Conservation (phyloP, 2,888 invertebrate species). For the Chirona hameri region DNA sequence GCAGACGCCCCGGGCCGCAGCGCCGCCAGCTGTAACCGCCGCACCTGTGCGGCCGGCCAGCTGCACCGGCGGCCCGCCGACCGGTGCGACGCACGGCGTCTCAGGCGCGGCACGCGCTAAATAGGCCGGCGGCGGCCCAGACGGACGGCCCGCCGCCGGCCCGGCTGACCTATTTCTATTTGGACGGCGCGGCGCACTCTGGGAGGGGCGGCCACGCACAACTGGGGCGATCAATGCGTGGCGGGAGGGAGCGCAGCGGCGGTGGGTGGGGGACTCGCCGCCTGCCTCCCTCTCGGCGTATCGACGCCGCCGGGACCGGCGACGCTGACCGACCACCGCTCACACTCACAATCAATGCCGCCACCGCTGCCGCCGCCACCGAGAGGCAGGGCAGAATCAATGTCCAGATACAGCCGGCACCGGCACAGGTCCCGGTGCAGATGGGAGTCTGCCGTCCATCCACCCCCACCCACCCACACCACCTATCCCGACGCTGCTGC, state of each 20-base stretch:
- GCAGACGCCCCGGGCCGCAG: not conserved
- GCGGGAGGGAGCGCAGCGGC: not conserved
- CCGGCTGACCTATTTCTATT: not conserved
- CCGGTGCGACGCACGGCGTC: not conserved
- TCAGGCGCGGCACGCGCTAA: not conserved
- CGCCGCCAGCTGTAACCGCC: not conserved
- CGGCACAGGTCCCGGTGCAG: too few species aligned
- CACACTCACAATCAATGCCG: not conserved
- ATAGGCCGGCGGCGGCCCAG: not conserved
- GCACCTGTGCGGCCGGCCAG: not conserved
- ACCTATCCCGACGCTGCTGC: too few species aligned
- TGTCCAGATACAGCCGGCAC: too few species aligned
- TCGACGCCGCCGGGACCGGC: not conserved
- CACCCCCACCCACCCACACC: too few species aligned
- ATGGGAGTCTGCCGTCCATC: too few species aligned
- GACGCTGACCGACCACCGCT: not conserved
- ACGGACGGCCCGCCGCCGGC: not conserved
- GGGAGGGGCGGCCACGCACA: slow-evolving; percentile 24
- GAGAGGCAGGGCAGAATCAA: too few species aligned
- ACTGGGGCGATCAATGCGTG: slow-evolving; percentile 11
- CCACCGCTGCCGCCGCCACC: not conserved
- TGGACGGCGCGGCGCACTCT: not conserved
- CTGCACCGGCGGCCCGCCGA: not conserved
- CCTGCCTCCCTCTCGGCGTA: not conserved
- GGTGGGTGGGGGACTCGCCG: slow-evolving; percentile 10